These are phyloP conservation scores for Picathartes gymnocephalus DNA, from an alignment of 2,113 vertebrate genomes.

Conservation along the genomic window DNA sequence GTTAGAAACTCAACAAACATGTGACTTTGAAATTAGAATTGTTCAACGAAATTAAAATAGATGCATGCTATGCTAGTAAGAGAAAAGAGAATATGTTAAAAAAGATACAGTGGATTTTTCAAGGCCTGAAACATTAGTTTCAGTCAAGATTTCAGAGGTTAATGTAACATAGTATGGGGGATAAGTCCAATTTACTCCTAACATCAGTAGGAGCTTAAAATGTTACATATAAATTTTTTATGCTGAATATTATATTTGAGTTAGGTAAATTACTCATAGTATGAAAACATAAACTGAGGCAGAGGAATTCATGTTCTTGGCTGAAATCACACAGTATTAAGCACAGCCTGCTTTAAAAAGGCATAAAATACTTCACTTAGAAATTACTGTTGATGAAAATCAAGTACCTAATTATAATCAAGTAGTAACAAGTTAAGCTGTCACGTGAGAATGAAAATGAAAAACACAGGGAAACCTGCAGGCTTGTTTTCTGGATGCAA, in stretches of 20 bases:
- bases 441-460: not conserved
- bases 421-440: conserved; percentile 54
- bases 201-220: not conserved
- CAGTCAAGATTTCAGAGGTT: not conserved
- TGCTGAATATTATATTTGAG: not conserved
- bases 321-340: not conserved
- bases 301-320: not conserved
- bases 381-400: conserved; percentile 58
- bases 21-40: conserved; percentile 7
- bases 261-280: not conserved
- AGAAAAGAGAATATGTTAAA: not conserved
- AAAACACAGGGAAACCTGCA: conserved; percentile 8
- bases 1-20: not conserved
- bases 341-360: conserved; percentile 3
- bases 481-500: not conserved
- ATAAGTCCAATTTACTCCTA: not conserved
- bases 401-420: conserved; percentile 61
- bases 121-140: not conserved
- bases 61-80: not conserved
- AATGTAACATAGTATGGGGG: not conserved
- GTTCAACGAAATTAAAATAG: not conserved
- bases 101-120: not conserved
- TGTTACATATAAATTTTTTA: not conserved
- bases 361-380: conserved; percentile 3
- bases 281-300: not conserved